Conservation (phyloP, 2,797 vertebrate genomes). For the Helostoma temminkii region DNA sequence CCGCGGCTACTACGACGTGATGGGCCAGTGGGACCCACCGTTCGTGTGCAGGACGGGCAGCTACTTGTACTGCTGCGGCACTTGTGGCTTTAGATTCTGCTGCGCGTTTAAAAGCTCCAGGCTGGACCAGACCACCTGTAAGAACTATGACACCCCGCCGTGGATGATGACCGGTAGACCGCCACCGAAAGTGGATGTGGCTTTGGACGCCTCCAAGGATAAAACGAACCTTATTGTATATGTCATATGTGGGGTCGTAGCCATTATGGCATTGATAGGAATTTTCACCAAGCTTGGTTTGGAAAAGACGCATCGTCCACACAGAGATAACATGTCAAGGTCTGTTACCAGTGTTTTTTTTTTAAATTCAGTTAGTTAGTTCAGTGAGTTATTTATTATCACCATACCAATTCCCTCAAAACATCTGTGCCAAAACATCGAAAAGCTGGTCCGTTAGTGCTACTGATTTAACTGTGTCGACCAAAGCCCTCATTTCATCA, state of each 20-base stretch:
- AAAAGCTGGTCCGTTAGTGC: neutral
- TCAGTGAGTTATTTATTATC: neutral
- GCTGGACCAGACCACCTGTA: slow-evolving; percentile 96
- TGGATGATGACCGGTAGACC: slow-evolving; percentile 96
- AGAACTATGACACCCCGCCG: slow-evolving; percentile 96
- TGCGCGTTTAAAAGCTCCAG: slow-evolving; percentile 93
- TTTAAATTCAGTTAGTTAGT: neutral
- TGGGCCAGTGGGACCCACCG: slow-evolving; percentile 99
- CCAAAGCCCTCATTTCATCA: neutral
- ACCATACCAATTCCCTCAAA: too few relatives aligned
- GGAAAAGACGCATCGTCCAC: slow-evolving; percentile 95
- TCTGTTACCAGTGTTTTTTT: slow-evolving; percentile 49
- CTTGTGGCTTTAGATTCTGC: slow-evolving; percentile 99
- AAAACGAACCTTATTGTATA: slow-evolving; percentile 98
- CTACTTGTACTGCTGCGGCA: slow-evolving; percentile 98
- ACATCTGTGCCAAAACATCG: neutral
- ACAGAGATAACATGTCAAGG: slow-evolving; percentile 97
- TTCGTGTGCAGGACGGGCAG: slow-evolving; percentile 95
- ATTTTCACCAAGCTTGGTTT: slow-evolving; percentile 98
- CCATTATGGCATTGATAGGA: slow-evolving; percentile 96
- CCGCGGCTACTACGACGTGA: slow-evolving; percentile 97
- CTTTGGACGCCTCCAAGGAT: slow-evolving; percentile 92
- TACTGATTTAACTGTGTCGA: neutral
- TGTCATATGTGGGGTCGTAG: slow-evolving; percentile 97
- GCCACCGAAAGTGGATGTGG: slow-evolving; percentile 90